phyloP scores from a whole-genome alignment of 1,140 invertebrate genomes.

The Globodera rostochiensis region DNA sequence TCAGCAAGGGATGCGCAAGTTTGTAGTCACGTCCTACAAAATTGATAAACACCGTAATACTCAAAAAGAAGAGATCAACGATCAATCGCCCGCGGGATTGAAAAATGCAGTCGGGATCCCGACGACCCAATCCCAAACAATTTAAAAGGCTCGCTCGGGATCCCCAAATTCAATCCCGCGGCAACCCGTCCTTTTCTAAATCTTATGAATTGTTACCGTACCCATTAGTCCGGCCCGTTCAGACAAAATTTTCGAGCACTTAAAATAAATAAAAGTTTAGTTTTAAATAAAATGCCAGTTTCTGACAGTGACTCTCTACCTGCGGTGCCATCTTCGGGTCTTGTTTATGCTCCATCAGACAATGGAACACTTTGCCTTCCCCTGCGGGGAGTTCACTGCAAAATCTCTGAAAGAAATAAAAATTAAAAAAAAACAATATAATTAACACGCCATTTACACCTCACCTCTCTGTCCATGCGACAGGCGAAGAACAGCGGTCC shows the following conservation, averaged over 20 bases:
- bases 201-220: neutral
- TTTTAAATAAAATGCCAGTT: neutral
- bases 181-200: neutral
- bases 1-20: slow-evolving; percentile 82
- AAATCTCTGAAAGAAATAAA: slow-evolving; percentile 43
- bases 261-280: slow-evolving; percentile 25
- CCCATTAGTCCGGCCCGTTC: slow-evolving; percentile 83
- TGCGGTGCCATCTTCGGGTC: slow-evolving; percentile 72
- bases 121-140: neutral
- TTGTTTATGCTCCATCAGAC: slow-evolving; percentile 82
- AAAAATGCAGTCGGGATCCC: no score
- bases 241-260: slow-evolving; percentile 82
- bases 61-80: no score
- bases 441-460: neutral
- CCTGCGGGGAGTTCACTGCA: slow-evolving; percentile 70
- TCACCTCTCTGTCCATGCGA: slow-evolving; percentile 76
- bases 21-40: slow-evolving; percentile 78
- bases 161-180: no score
- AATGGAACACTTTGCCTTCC: slow-evolving; percentile 83
- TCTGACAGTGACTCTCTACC: slow-evolving; percentile 58
- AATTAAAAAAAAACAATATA: slow-evolving; percentile 21
- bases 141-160: neutral
- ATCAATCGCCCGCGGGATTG: no score
- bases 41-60: neutral
- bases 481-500: slow-evolving; percentile 80